These are phyloP conservation scores for Cathartes aura DNA, from an alignment of 2,113 vertebrate genomes.

Conservation along the genomic window DNA sequence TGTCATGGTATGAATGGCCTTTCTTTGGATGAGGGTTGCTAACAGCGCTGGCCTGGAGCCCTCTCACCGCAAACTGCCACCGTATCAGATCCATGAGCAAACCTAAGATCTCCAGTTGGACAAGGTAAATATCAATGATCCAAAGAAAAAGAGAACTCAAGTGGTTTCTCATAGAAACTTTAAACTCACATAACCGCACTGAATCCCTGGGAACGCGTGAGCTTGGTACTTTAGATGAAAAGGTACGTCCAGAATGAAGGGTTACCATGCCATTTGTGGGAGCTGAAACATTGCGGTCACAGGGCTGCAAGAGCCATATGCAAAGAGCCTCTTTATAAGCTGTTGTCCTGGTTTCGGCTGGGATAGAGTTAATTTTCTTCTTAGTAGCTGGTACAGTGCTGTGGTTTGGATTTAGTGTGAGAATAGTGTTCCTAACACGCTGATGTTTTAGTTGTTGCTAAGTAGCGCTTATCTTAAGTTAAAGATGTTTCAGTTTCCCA, in stretches of 20 bases:
- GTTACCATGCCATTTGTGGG: background rate
- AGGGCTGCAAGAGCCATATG: background rate
- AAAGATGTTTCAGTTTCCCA: no score
- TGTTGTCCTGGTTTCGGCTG: no score
- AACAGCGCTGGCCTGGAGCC: background rate
- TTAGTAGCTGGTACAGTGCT: no score
- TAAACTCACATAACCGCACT: background rate
- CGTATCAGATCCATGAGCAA: background rate
- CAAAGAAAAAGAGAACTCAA: background rate
- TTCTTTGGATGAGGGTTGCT: background rate
- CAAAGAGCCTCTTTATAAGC: background rate
- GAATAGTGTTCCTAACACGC: no score
- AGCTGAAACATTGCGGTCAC: background rate
- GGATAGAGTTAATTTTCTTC: no score
- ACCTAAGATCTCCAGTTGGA: background rate
- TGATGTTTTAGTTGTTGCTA: no score
- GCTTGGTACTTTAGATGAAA: background rate
- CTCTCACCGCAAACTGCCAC: background rate
- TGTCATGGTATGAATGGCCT: background rate
- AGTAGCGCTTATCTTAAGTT: no score
- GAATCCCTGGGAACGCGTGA: fast-evolving
- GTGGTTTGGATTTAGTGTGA: no score
- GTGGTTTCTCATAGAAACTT: background rate
- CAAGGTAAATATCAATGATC: background rate
- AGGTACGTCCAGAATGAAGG: background rate